Evolutionary conservation across 2,888 invertebrate genomes (phyloP).

Genomic region (Cantharis flavilabris): DNA sequence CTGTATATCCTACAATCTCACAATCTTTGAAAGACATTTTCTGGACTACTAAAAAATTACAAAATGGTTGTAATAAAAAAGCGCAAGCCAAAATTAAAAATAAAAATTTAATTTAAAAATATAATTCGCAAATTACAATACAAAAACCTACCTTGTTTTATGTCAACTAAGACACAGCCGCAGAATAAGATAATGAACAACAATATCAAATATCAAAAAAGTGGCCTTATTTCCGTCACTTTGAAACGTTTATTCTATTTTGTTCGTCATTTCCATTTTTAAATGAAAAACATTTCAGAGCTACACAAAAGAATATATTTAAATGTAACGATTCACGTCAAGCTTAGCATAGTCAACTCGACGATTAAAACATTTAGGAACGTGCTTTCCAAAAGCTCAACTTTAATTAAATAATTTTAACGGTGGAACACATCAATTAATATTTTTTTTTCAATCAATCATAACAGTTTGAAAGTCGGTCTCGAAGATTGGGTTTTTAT

Average conservation of each 20-base stretch:
- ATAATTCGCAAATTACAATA: not conserved
- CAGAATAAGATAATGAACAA: not conserved
- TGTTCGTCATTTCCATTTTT: not conserved
- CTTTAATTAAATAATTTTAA: constrained; percentile 25
- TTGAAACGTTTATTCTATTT: constrained; percentile 2
- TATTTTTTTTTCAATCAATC: not conserved
- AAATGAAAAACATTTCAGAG: constrained; percentile 14
- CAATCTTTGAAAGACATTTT: not conserved
- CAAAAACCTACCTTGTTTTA: not conserved
- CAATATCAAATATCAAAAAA: not conserved
- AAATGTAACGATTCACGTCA: constrained; percentile 13
- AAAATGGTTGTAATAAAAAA: not conserved
- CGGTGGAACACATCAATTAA: not conserved
- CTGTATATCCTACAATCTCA: not conserved
- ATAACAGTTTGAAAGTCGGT: not conserved
- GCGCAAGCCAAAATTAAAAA: not conserved
- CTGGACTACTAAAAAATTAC: not conserved
- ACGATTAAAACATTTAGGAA: constrained; percentile 33
- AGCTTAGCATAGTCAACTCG: constrained; percentile 18
- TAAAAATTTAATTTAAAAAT: not conserved
- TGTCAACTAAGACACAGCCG: not conserved
- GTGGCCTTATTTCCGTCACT: not conserved
- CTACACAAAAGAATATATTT: constrained; percentile 20
- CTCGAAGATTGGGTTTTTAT: not conserved
- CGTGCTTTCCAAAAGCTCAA: constrained; percentile 25